Base-by-base conservation (phyloP, 92 coral and sea anemone genomes). In the Phenganax subtilis region DNA sequence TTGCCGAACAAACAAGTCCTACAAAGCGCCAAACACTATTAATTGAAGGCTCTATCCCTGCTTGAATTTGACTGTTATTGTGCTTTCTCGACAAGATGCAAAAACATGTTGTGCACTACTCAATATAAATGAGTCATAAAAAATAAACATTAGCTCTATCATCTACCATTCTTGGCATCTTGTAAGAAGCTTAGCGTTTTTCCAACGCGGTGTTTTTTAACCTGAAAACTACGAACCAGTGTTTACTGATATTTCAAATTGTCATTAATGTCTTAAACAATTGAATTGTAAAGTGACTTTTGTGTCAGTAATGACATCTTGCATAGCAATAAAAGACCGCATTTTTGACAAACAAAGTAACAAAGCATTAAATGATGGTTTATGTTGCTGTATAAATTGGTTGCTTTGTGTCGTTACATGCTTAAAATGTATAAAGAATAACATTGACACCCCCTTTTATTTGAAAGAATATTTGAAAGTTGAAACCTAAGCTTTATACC, bases 51-150 rank as follows among this genome's bases (percentile, higher is more conserved):
- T 68, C 11, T 7, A 9, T 16, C 73, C n/a, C 73, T 30, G 73
- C n/a, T 6, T 68, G 73, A 30, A 14, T 68, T 68, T 68, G 10
- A 68, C 29, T 68, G n/a, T 37, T 10, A 68, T 68, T 68, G 73
- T 68, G 73, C 12, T 10, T 29, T 68, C 16, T 14, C 53, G 12
- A 53, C 73, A 30, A 3, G n/a, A 64, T 10, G 53, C 54, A 12
- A 30, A 67, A 68, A 0, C 73, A 68, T 68, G 73, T 51, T 29
- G 73, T 2, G 73, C 2, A 10, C 0, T 30, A 6, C 73, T 0
- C 73, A n/a, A 17, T 52, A 68, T 30, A 53, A 68, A 68, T 16
- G 47, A 28, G 12, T n/a, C 11, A 5, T 6, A 37, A 0, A 30
- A 68, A 68, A 37, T 12, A 68, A 68, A 68, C 53, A 30, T 37